A percentile compares a stretch with the other conserved stretches of the same genome.
Evolutionary conservation across 2,113 vertebrate genomes (phyloP).

Genomic region (Tragulus kanchil): DNA sequence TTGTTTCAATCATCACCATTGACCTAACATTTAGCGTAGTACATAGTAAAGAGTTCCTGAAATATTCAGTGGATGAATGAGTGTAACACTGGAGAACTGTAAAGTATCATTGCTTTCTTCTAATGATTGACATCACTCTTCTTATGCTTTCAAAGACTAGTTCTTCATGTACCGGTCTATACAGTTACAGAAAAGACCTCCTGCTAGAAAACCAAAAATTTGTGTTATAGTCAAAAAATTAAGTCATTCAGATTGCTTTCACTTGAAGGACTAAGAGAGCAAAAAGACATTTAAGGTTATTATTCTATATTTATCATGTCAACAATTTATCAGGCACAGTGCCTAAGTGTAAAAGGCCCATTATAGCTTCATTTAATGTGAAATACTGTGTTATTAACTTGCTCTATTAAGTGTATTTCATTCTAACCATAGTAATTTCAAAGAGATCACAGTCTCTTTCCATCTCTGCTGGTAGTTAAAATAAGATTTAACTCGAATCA

Average conservation of each 20-base stretch:
- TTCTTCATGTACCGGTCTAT: background rate
- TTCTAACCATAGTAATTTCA: slow-evolving; percentile 69
- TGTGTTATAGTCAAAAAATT: slow-evolving; percentile 7
- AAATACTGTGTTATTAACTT: slow-evolving; percentile 74
- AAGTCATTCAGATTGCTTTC: slow-evolving; percentile 45
- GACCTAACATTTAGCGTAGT: background rate
- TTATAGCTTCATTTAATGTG: slow-evolving; percentile 72
- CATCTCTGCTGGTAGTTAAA: slow-evolving; percentile 59
- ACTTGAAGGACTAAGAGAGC: slow-evolving; percentile 51
- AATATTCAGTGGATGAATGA: background rate
- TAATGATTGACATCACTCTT: background rate
- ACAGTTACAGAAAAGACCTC: slow-evolving; percentile 15
- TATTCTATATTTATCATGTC: slow-evolving; percentile 66
- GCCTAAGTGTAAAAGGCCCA: slow-evolving; percentile 64
- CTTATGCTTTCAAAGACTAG: background rate
- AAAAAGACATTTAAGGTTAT: slow-evolving; percentile 47
- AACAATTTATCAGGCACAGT: slow-evolving; percentile 71
- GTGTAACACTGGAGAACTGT: background rate
- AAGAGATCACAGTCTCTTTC: slow-evolving; percentile 52
- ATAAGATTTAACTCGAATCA: slow-evolving; percentile 61
- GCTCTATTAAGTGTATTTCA: slow-evolving; percentile 66
- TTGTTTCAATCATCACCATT: background rate
- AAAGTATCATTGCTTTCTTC: background rate
- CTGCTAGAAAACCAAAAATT: slow-evolving; percentile 27
- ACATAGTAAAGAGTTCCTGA: background rate